Evolutionary conservation across 2,113 vertebrate genomes (phyloP).

Genomic region (Cisticola juncidis): DNA sequence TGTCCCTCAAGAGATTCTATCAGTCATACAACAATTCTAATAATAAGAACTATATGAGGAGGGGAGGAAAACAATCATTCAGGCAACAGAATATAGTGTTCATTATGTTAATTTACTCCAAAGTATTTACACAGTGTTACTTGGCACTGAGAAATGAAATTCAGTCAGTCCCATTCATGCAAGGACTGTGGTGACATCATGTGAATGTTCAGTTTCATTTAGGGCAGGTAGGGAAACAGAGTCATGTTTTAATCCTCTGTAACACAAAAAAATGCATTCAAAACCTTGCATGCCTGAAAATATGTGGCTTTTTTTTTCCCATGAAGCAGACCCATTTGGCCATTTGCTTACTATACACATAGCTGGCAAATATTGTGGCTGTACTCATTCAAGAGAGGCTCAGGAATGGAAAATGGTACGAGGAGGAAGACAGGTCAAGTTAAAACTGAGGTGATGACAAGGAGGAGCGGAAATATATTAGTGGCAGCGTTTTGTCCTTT

Average conservation of each 20-base stretch:
- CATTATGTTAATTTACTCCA: conserved; percentile 35
- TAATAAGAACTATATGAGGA: background rate
- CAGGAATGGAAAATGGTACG: background rate
- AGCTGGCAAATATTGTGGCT: background rate
- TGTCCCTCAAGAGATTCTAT: background rate
- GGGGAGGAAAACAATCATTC: conserved; percentile 31
- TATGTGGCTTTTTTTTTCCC: rapidly evolving
- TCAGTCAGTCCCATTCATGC: background rate
- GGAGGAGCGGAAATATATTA: background rate
- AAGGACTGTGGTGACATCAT: background rate
- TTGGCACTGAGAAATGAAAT: conserved; percentile 7
- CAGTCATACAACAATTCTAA: conserved; percentile 32
- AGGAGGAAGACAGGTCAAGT: background rate
- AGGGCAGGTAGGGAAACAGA: background rate
- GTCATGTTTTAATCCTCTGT: background rate
- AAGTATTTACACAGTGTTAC: background rate
- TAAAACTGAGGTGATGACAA: background rate
- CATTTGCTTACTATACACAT: background rate
- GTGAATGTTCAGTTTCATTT: background rate
- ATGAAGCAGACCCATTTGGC: background rate
- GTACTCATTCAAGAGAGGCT: background rate
- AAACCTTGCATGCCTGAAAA: background rate
- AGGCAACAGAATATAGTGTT: background rate
- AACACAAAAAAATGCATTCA: background rate
- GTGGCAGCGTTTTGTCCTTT: background rate